Conservation (phyloP, 1,140 invertebrate species). For the Monomorium pharaonis region DNA sequence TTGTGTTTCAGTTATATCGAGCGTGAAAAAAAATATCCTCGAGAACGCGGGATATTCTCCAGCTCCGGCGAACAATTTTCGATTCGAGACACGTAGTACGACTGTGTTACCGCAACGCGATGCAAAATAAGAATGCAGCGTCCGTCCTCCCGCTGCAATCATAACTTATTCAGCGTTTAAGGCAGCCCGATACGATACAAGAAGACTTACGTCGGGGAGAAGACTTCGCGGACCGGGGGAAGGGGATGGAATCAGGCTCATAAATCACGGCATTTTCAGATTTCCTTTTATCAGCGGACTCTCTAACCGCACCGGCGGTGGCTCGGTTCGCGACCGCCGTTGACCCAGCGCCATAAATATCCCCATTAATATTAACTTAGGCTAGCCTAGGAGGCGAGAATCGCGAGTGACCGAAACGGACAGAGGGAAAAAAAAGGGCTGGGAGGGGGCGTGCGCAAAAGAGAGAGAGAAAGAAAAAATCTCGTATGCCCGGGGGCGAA, state of each 20-base stretch:
- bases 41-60: not conserved
- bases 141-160: slow-evolving; percentile 39
- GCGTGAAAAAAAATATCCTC: not conserved
- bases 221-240: not conserved
- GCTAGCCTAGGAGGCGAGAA: slow-evolving; percentile 75
- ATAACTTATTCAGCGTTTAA: slow-evolving; percentile 81
- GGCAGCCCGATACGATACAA: slow-evolving; percentile 68
- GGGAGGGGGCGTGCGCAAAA: slow-evolving; percentile 52
- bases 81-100: not conserved
- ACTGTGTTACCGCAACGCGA: not conserved
- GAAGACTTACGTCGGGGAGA: slow-evolving; percentile 42
- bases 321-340: slow-evolving; percentile 73
- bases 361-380: slow-evolving; percentile 86
- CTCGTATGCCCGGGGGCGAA: slow-evolving; percentile 81
- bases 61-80: not conserved
- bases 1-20: not conserved
- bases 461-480: slow-evolving; percentile 79
- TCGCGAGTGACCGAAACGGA: slow-evolving; percentile 73
- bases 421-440: slow-evolving; percentile 24
- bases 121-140: slow-evolving; percentile 59
- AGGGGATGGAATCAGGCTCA: slow-evolving; percentile 63
- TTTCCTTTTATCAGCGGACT: slow-evolving; percentile 82
- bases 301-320: slow-evolving; percentile 65
- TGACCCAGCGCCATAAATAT: slow-evolving; percentile 84
- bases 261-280: slow-evolving; percentile 84